These are phyloP conservation scores for Nephrocerus scutellatus DNA, from an alignment of 2,888 invertebrate genomes.

Conservation along the genomic window DNA sequence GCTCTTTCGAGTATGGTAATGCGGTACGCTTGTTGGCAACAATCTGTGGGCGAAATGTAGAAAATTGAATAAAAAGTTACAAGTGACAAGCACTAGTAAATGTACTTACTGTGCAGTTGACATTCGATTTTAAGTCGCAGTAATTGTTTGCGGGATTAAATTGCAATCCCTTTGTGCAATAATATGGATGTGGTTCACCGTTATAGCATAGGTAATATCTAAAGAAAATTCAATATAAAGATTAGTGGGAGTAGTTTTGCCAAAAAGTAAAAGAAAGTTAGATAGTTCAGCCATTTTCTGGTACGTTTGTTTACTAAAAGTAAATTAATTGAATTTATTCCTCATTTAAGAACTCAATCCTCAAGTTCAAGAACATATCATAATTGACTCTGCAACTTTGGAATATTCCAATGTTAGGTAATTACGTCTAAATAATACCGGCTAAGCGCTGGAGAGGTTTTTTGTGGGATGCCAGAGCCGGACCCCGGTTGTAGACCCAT, in stretches of 20 bases:
- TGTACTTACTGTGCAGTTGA: conserved; percentile 33
- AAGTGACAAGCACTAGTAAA: background rate
- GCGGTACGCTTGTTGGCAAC: conserved; percentile 32
- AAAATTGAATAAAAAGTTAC: background rate
- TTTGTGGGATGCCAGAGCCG: too few species aligned
- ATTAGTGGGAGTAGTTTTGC: background rate
- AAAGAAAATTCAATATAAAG: background rate
- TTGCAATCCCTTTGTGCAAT: conserved; percentile 33
- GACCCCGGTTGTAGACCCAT: too few species aligned
- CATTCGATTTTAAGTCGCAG: conserved; percentile 36
- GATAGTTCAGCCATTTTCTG: too few species aligned
- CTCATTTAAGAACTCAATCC: too few species aligned
- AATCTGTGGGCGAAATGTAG: conserved; percentile 24
- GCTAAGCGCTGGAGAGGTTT: too few species aligned
- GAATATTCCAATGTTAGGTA: too few species aligned
- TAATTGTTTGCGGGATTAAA: conserved; percentile 29
- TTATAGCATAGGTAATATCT: conserved; percentile 36
- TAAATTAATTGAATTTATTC: too few species aligned
- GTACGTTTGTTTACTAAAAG: too few species aligned
- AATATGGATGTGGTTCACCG: conserved; percentile 28
- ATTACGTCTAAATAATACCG: too few species aligned
- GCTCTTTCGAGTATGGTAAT: conserved; percentile 29
- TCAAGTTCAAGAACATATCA: too few species aligned
- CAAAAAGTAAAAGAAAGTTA: too few species aligned
- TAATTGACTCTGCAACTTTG: too few species aligned